Evolutionary conservation across 2,797 vertebrate species (phyloP), one percentile per base, ranked within the genome.

Genomic region (Chaunax sp.): DNA sequence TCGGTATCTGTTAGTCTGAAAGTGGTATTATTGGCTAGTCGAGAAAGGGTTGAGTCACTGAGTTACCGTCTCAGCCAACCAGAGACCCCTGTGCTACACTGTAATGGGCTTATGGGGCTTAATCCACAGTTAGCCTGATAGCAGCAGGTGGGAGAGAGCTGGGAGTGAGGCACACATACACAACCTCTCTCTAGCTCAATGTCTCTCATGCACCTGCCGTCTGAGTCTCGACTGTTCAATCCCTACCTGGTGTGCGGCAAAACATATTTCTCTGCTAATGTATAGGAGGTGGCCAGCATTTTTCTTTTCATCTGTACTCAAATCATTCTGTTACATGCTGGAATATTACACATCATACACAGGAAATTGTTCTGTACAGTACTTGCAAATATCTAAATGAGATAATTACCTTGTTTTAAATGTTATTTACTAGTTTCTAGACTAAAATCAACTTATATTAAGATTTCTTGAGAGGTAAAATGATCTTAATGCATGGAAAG

Each of bases 81-180:
- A 77, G 20, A 53, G 79, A 87, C 77, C 84, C 69, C 67, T 66
- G 57, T 55, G 53, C 55, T 73, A 51, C 15, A 71, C 46, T 50
- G 75, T 93, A 92, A 92, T 90, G 84, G 87, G 88, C 82, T 94
- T 92, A 91, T 28, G 15, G 45, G 63, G 52, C 50, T 82, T 94
- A 91, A 92, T 90, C 89, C 75, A 60, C 26, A 44, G 64, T 52
- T 33, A 56, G 61, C 58, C 69, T 72, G 60, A 67, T 20, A 37
- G 70, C 54, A 46, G 54, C 61, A 33, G 52, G 68, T n/a, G 47
- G 59, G 35, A 68, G 63, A 56, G 33, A 57, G 28, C 35, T 20
- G 30, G 20, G 20, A 28, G 20, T 35, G 20, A 53, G 41, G 26
- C 40, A 52, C 33, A 28, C 16, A 56, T 8, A 41, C 30, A 50